Conservation (phyloP, 2,113 vertebrate genomes). For the Podilymbus podiceps region DNA sequence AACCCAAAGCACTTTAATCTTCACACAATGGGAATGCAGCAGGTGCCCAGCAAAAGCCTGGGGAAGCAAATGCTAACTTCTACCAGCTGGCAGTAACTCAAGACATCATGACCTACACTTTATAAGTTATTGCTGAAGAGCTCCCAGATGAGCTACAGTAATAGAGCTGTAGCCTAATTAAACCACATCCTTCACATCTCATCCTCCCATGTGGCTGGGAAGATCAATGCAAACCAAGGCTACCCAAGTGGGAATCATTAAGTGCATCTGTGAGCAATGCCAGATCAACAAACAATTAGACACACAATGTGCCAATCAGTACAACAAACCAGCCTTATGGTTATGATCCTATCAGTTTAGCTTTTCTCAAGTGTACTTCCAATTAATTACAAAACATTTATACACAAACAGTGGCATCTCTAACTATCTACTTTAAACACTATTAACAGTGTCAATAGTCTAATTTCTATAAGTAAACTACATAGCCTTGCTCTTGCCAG, state of each 20-base stretch:
- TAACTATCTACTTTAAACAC: constrained; percentile 27
- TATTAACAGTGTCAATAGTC: constrained; percentile 18
- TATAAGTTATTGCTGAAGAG: background rate
- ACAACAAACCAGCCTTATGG: constrained; percentile 23
- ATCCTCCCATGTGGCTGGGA: background rate
- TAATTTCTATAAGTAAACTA: constrained; percentile 37
- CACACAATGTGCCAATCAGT: background rate
- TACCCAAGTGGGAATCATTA: constrained; percentile 48
- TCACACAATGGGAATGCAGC: background rate
- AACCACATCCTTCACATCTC: constrained; percentile 36
- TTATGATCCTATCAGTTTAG: constrained; percentile 23
- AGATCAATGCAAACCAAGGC: constrained; percentile 43
- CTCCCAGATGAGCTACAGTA: constrained; percentile 25
- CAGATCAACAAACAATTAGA: constrained; percentile 43
- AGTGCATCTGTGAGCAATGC: background rate
- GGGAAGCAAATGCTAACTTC: background rate
- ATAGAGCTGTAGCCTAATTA: constrained; percentile 39
- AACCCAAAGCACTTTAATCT: background rate
- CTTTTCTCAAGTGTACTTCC: constrained; percentile 29
- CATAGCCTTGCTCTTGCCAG: background rate
- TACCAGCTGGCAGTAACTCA: background rate
- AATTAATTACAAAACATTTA: constrained; percentile 39
- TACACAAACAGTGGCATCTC: background rate
- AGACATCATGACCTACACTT: background rate
- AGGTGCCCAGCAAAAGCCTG: background rate